Conservation (phyloP, 2,113 vertebrate genomes). For the Panthera uncia region DNA sequence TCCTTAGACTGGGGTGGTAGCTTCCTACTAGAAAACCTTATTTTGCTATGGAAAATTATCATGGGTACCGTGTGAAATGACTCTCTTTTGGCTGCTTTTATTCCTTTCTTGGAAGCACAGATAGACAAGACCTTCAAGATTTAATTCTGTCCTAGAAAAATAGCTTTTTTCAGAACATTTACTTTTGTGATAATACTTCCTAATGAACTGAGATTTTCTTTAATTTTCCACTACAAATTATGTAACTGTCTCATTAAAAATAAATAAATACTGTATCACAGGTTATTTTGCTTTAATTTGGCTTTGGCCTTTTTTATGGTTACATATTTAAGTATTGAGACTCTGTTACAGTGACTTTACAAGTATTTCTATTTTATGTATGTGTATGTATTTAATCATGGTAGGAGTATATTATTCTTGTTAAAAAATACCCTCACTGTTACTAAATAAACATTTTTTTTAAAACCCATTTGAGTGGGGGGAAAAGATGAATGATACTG, state of each 20-base stretch:
- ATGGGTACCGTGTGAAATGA: conserved; percentile 21
- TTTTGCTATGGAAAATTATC: conserved; percentile 51
- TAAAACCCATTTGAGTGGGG: background rate
- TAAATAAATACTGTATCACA: conserved; percentile 42
- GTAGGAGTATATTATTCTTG: background rate
- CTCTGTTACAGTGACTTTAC: background rate
- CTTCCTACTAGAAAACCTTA: conserved; percentile 28
- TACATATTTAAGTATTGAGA: conserved; percentile 23
- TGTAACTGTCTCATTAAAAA: conserved; percentile 50
- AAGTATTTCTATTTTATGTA: background rate
- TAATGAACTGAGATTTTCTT: conserved; percentile 14
- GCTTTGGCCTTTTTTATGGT: background rate
- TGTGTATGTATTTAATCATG: background rate
- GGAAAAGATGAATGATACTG: background rate
- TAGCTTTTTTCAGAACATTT: background rate
- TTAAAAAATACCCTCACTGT: background rate
- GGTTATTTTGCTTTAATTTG: conserved; percentile 32
- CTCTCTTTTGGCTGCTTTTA: conserved; percentile 53
- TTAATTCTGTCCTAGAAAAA: conserved; percentile 43
- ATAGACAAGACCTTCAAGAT: background rate
- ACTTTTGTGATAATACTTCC: conserved; percentile 19
- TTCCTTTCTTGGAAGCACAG: conserved; percentile 40
- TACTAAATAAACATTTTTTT: conserved; percentile 7
- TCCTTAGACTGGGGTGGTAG: conserved; percentile 15
- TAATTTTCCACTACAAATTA: conserved; percentile 22